phyloP scores from a whole-genome alignment of 2,113 vertebrate genomes.

The Microcebus murinus region DNA sequence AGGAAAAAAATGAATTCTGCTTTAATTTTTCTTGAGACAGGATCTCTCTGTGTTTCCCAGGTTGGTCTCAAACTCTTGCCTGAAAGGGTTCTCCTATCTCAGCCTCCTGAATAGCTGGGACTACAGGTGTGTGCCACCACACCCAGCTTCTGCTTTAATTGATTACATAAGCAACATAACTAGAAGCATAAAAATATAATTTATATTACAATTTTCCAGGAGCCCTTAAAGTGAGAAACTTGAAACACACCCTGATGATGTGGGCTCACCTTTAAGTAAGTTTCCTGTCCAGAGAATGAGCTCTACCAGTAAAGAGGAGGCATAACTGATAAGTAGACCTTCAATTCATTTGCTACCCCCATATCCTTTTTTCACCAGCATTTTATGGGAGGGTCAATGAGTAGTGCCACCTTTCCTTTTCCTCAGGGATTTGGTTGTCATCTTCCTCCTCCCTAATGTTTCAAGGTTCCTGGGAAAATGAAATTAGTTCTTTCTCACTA shows the following conservation, averaged over 20 bases:
- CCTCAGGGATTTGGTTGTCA: background rate
- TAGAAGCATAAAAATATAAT: background rate
- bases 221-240: background rate
- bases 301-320: background rate
- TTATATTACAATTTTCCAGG: background rate
- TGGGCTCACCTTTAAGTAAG: background rate
- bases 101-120: background rate
- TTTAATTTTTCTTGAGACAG: background rate
- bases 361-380: background rate
- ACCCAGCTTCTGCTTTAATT: background rate
- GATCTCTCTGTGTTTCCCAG: background rate
- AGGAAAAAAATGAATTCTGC: background rate
- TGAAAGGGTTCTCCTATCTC: background rate
- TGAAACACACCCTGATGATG: background rate
- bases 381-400: background rate
- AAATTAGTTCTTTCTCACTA: background rate
- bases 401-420: background rate
- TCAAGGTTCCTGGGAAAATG: background rate
- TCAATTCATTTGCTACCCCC: background rate
- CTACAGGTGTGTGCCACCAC: background rate
- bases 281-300: background rate
- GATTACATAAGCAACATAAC: background rate
- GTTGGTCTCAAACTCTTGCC: background rate
- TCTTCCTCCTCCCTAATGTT: background rate
- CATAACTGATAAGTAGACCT: background rate